Evolutionary conservation across 1,140 invertebrate species (phyloP).

Genomic region (Artemia franciscana): DNA sequence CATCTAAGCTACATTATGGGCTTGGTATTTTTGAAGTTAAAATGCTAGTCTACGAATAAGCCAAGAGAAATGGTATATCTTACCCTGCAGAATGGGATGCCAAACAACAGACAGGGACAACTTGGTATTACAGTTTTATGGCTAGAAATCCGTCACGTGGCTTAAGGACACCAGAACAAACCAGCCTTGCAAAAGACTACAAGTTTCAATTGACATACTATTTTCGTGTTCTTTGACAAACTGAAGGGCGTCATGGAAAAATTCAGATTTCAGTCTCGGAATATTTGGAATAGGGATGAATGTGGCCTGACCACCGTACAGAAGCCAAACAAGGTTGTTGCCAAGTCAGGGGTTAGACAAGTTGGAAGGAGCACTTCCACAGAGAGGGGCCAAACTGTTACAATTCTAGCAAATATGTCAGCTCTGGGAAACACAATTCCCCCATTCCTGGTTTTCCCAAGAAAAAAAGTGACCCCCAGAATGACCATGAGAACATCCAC

Average conservation of each 20-base stretch:
- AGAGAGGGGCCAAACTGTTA: slow-evolving; percentile 22
- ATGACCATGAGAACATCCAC: slow-evolving; percentile 15
- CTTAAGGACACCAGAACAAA: slow-evolving; percentile 20
- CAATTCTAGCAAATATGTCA: slow-evolving; percentile 17
- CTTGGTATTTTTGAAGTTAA: slow-evolving; percentile 18
- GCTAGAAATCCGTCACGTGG: slow-evolving; percentile 21
- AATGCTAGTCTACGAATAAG: slow-evolving; percentile 20
- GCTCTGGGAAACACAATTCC: slow-evolving; percentile 22
- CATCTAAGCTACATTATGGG: slow-evolving; percentile 3
- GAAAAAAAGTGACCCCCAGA: slow-evolving; percentile 12
- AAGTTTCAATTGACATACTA: slow-evolving; percentile 25
- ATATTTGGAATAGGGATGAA: slow-evolving; percentile 14
- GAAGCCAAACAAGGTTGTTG: slow-evolving; percentile 20
- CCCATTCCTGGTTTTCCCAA: slow-evolving; percentile 22
- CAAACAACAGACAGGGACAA: slow-evolving; percentile 18
- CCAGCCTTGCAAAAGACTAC: slow-evolving; percentile 22
- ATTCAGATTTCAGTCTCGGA: neutral
- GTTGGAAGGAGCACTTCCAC: slow-evolving; percentile 20
- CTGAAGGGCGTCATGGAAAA: neutral
- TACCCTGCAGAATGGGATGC: slow-evolving; percentile 17
- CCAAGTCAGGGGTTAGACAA: slow-evolving; percentile 21
- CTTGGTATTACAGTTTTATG: slow-evolving; percentile 24
- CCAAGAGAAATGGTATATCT: slow-evolving; percentile 16
- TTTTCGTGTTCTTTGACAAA: slow-evolving; percentile 19
- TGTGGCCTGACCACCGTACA: slow-evolving; percentile 24